Evolutionary conservation across 2,113 vertebrate genomes (phyloP).

Genomic region (Aphelocoma coerulescens): DNA sequence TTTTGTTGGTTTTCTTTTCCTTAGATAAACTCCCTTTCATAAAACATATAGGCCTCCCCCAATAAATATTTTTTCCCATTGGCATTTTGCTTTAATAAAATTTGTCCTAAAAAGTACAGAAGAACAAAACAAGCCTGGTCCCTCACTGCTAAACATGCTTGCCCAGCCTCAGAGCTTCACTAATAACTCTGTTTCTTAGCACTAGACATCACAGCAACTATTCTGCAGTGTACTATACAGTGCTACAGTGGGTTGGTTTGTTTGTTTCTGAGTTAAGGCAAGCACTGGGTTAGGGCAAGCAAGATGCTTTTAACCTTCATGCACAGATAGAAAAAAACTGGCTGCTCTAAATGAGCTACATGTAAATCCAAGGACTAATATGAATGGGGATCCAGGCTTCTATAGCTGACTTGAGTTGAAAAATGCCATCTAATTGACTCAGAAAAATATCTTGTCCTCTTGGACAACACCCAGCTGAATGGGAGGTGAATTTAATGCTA

Average conservation of each 20-base stretch:
- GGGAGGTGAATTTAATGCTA: background rate
- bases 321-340: conserved; percentile 23
- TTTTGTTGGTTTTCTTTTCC: background rate
- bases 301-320: background rate
- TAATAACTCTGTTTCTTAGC: background rate
- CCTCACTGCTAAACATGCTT: background rate
- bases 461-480: background rate
- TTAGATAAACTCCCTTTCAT: background rate
- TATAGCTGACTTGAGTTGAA: background rate
- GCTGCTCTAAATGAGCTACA: conserved; percentile 14
- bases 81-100: background rate
- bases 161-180: background rate
- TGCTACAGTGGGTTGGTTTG: background rate
- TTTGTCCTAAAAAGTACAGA: background rate
- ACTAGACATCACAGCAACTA: background rate
- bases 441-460: conserved; percentile 5
- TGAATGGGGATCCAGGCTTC: conserved; percentile 7
- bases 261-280: background rate
- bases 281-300: background rate
- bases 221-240: background rate
- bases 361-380: conserved; percentile 15
- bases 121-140: background rate
- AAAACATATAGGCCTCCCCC: background rate
- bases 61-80: background rate
- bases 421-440: background rate